Percentiles rank a stretch among this genome's conserved stretches.
phyloP scores from a whole-genome alignment of 1,140 invertebrate genomes.

The Atopsyche davidsoni region DNA sequence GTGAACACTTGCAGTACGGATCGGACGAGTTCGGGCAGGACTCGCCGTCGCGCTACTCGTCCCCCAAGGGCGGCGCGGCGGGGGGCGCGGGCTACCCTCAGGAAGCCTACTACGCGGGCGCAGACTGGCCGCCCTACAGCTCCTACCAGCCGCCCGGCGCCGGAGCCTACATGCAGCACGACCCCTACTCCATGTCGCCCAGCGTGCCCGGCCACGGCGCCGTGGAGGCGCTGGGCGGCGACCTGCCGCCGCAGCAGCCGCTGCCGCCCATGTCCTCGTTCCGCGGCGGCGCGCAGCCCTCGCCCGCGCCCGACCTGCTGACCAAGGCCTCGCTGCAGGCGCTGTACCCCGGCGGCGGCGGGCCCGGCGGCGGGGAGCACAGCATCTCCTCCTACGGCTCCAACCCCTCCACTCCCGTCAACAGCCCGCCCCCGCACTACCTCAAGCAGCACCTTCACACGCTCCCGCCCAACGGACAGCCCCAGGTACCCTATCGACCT shows the following conservation, averaged over 20 bases:
- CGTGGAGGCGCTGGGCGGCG: conserved; percentile 54
- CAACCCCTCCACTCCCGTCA: conserved; percentile 82
- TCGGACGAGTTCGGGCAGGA: conserved; percentile 83
- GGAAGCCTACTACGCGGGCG: conserved; percentile 52
- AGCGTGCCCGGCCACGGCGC: conserved; percentile 49
- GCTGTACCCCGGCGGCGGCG: conserved; percentile 57
- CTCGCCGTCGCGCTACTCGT: conserved; percentile 72
- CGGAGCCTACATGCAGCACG: conserved; percentile 48
- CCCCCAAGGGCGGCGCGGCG: conserved; percentile 61
- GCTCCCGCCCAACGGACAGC: conserved; percentile 38
- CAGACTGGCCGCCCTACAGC: conserved; percentile 42
- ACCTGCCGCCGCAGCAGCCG: conserved; percentile 52
- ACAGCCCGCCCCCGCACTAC: conserved; percentile 76
- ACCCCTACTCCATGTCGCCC: conserved; percentile 52
- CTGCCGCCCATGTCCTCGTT: conserved; percentile 93
- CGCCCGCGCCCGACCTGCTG: conserved; percentile 49
- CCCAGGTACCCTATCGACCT: conserved; percentile 3
- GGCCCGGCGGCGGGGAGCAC: conserved; percentile 64
- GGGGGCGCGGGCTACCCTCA: conserved; percentile 28
- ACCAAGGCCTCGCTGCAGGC: conserved; percentile 48
- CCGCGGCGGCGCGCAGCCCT: conserved; percentile 58
- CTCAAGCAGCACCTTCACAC: conserved; percentile 44
- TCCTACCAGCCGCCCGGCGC: conserved; percentile 43
- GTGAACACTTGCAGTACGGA: conserved; percentile 63
- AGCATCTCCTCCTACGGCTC: conserved; percentile 89